A percentile compares a stretch with the other conserved stretches of the same genome.
phyloP scores from a whole-genome alignment of 2,797 vertebrate species.

The Takifugu rubripes region DNA sequence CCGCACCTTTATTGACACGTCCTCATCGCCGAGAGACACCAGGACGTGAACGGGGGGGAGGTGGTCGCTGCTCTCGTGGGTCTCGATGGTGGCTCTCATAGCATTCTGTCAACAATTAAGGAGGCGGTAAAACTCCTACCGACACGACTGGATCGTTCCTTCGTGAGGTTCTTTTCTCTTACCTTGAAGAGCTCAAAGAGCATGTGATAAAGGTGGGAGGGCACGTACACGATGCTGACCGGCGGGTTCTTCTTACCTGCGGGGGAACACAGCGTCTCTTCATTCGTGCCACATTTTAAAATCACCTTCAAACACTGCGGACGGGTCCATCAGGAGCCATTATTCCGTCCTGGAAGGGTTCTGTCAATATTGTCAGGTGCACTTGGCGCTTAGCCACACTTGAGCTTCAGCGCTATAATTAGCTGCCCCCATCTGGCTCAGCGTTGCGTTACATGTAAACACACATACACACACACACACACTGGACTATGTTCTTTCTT shows the following conservation, averaged over 20 bases:
- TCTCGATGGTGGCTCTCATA: conserved; percentile 93
- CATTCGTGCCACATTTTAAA: conserved; percentile 29
- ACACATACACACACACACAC: conserved; percentile 13
- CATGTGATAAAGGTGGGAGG: conserved; percentile 96
- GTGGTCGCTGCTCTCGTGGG: conserved; percentile 75
- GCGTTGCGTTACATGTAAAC: conserved; percentile 24
- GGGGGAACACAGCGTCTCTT: not conserved
- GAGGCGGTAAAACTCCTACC: not conserved
- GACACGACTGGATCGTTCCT: not conserved
- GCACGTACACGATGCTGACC: conserved; percentile 88
- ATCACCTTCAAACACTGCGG: conserved; percentile 5
- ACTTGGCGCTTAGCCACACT: conserved; percentile 31
- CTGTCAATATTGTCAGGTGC: conserved; percentile 52
- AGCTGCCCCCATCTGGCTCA: conserved; percentile 39
- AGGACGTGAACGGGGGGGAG: conserved; percentile 84
- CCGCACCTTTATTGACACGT: conserved; percentile 86
- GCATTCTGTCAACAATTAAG: conserved; percentile 77
- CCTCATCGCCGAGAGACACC: conserved; percentile 90
- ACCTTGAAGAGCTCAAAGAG: conserved; percentile 97
- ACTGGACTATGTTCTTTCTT: conserved; percentile 9
- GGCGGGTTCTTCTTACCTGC: conserved; percentile 65
- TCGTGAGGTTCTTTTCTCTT: not conserved
- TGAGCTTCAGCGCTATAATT: conserved; percentile 40
- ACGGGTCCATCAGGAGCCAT: conserved; percentile 12
- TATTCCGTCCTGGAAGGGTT: conserved; percentile 3